Conservation (phyloP, 92 coral and sea anemone genomes). For the Bergia puertoricense region DNA sequence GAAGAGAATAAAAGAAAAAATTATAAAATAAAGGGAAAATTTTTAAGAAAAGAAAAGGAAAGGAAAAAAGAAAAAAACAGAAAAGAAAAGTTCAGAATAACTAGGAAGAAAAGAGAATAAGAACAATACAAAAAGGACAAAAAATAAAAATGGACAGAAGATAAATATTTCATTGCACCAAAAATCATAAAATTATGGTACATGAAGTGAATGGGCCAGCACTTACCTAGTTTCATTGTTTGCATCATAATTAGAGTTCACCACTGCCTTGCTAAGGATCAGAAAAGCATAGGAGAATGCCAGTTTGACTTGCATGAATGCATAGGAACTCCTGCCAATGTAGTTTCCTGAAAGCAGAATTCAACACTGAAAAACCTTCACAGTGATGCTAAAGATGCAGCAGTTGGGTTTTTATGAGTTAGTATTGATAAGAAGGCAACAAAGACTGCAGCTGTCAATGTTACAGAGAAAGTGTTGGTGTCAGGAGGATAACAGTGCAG, state of each 20-base stretch:
- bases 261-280: constrained; percentile 61
- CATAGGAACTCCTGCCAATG: constrained; percentile 95
- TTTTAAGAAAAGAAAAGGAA: neutral
- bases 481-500: no score
- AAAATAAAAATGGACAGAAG: neutral
- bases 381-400: neutral
- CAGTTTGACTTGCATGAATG: constrained; percentile 79
- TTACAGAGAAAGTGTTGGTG: no score
- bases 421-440: no score
- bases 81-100: no score
- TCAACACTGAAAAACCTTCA: neutral
- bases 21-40: no score
- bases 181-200: neutral
- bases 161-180: neutral
- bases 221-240: constrained; percentile 54
- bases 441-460: no score
- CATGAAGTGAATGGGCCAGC: neutral
- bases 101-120: neutral
- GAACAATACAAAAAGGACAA: no score
- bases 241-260: constrained; percentile 57
- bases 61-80: neutral
- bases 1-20: neutral
- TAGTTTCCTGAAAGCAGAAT: constrained; percentile 71
- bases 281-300: constrained; percentile 81
- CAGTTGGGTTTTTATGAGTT: neutral